phyloP scores from a whole-genome alignment of 2,797 vertebrate species.

The Pogonophryne albipinna region DNA sequence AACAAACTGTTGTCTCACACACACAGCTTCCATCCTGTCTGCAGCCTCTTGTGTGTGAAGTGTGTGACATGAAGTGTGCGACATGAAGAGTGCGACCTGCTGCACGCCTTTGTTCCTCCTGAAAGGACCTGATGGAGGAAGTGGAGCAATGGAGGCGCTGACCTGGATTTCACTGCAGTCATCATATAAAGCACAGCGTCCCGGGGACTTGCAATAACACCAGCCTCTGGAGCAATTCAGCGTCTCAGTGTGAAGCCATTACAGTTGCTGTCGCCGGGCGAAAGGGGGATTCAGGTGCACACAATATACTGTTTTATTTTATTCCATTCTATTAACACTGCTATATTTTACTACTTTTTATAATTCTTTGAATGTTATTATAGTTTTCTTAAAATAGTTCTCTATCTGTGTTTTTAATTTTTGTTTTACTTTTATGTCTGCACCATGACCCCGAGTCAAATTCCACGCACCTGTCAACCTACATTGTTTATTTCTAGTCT shows the following conservation, averaged over 20 bases:
- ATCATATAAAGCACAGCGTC: conserved; percentile 83
- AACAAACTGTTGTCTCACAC: conserved; percentile 18
- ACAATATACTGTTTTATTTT: no score
- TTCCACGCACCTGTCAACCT: no score
- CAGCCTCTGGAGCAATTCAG: conserved; percentile 81
- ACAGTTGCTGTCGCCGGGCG: conserved; percentile 71
- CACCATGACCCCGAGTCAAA: no score
- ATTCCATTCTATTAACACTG: no score
- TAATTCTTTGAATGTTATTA: no score
- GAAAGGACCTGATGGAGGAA: conserved; percentile 78
- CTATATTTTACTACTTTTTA: no score
- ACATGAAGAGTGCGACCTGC: conserved; percentile 65
- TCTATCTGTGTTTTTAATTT: no score
- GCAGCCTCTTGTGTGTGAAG: conserved; percentile 47
- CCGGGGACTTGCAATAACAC: conserved; percentile 80
- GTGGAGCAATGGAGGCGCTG: conserved; percentile 75
- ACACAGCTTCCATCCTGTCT: conserved; percentile 11
- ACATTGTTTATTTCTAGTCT: no score
- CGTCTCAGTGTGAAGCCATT: conserved; percentile 80
- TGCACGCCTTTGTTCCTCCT: conserved; percentile 71
- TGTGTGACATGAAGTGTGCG: conserved; percentile 47
- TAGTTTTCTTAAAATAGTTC: no score
- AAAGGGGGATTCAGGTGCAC: conserved; percentile 73
- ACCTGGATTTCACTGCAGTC: conserved; percentile 83
- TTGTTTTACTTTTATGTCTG: no score